Evolutionary conservation across 2,888 invertebrate genomes (phyloP), one percentile per base, ranked within the genome.

Genomic region (Athalia circularis): DNA sequence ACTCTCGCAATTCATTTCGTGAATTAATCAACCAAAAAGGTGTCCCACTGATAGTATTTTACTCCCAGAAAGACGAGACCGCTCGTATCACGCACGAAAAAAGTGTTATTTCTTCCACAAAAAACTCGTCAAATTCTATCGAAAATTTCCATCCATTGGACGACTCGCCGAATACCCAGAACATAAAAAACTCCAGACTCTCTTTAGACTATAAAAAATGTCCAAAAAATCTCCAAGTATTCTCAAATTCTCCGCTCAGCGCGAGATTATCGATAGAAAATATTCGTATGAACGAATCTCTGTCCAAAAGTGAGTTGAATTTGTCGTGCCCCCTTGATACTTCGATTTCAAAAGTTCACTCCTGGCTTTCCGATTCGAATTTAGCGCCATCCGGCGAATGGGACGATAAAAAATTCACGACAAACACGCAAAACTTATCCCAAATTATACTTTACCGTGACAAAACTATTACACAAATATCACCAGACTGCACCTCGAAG

Each of bases 91-190:
- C 15, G 13, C 29, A 7, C 4, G 11, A 61, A 7, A 52, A n/a
- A 48, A 50, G 59, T 48, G 2, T 13, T 13, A 15, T 47, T 2
- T 13, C 72, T 13, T 7, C 57, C n/a, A 59, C 57, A 11, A 59
- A 59, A 0, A 9, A 8, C n/a, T 72, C 47, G 47, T 64, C 48
- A n/a, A 15, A 75, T 62, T 48, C 62, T 75, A 43, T 61, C 3
- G 62, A 43, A 50, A 64, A 64, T 8, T 48, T 50, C 3, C 43
- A 72, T n/a, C 59, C 68, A 50, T 54, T 67, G 43, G 85, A 86
- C 67, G 82, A 82, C 8, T 86, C 86, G 0, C 86, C 87, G 2
- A 84, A 81, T 13, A 78, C 84, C 7, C 86, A 88, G 48, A 89
- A 88, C 78, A 65, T 76, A 50, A 82, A 81, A 43, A 89, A 89